These are phyloP conservation scores for Maccullochella peelii DNA, from an alignment of 2,113 vertebrate species.

Conservation along the genomic window DNA sequence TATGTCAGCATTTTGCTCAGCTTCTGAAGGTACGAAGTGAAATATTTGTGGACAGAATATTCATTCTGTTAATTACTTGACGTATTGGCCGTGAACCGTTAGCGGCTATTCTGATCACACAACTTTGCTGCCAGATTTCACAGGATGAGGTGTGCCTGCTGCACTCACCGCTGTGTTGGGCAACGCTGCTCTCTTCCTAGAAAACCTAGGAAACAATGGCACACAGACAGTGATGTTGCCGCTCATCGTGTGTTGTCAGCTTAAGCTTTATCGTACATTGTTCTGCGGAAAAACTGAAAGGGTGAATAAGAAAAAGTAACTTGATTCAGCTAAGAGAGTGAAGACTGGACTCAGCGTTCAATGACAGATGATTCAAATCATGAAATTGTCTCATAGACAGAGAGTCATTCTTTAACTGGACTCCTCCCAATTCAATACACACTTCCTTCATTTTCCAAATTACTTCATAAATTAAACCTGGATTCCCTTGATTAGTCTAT, in stretches of 20 bases:
- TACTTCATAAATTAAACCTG: background rate
- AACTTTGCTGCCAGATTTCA: slow-evolving; percentile 16
- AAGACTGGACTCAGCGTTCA: too few relatives aligned
- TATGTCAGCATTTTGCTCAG: background rate
- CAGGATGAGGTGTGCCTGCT: background rate
- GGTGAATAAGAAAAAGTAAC: background rate
- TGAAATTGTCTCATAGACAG: background rate
- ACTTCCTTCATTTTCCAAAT: background rate
- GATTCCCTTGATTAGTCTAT: background rate
- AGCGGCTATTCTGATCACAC: slow-evolving; percentile 3
- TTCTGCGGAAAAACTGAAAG: background rate
- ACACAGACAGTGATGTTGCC: background rate
- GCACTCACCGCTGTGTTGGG: background rate
- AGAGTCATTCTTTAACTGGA: background rate
- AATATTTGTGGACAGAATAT: slow-evolving; percentile 25
- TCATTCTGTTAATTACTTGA: slow-evolving; percentile 28
- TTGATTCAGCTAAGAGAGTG: too few relatives aligned
- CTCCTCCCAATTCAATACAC: background rate
- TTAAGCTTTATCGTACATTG: background rate
- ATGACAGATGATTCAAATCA: background rate
- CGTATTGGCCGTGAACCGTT: slow-evolving; percentile 1
- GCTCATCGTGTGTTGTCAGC: background rate
- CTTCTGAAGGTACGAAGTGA: slow-evolving; percentile 8
- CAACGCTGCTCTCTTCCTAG: background rate
- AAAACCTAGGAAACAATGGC: background rate